Conservation (phyloP, 2,888 invertebrate genomes). For the Labia minor region DNA sequence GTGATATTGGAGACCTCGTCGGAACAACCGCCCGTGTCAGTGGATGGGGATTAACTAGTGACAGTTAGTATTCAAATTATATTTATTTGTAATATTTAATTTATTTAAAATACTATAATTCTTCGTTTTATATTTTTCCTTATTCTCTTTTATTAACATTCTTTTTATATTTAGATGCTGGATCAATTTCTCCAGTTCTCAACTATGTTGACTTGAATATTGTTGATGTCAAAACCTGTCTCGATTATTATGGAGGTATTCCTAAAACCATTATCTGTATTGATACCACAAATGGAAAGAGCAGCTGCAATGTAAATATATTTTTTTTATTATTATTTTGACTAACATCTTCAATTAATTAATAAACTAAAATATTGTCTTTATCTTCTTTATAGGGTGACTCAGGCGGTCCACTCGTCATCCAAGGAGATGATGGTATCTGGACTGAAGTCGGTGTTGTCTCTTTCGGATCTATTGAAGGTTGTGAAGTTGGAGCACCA, state of each 20-base stretch:
- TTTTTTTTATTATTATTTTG: too few relatives aligned
- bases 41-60: background rate
- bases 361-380: background rate
- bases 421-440: background rate
- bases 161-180: background rate
- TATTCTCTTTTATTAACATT: background rate
- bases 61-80: background rate
- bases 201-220: background rate
- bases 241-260: background rate
- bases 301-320: background rate
- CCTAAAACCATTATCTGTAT: background rate
- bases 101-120: too few relatives aligned
- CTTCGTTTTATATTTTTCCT: too few relatives aligned
- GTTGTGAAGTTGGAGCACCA: background rate
- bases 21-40: background rate
- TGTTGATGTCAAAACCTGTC: background rate
- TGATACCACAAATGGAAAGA: background rate
- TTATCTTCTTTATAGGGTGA: background rate
- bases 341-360: too few relatives aligned
- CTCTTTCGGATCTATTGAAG: background rate
- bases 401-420: slow-evolving; percentile 3
- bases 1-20: background rate
- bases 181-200: background rate
- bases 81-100: too few relatives aligned
- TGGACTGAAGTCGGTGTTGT: background rate